Evolutionary conservation across 2,113 vertebrate species (phyloP).

Genomic region (Paraplagusia blochii): DNA sequence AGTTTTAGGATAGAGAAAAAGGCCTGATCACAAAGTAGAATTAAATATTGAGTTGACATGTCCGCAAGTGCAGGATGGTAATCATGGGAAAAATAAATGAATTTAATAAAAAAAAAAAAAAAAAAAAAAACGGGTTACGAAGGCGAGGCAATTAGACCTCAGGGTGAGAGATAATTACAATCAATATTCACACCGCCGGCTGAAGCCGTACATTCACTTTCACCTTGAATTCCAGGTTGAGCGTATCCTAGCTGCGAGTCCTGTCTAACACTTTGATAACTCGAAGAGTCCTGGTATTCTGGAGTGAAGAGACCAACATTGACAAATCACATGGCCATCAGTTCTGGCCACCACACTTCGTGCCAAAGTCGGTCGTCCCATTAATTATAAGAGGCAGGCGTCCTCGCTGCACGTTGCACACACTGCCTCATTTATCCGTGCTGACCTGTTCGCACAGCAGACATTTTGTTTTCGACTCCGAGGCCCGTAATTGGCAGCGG

Average conservation of each 20-base stretch:
- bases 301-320: constrained; percentile 43
- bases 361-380: constrained; percentile 57
- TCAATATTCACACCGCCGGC: constrained; percentile 44
- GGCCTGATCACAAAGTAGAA: constrained; percentile 54
- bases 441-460: constrained; percentile 56
- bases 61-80: constrained; percentile 7
- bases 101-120: constrained; percentile 13
- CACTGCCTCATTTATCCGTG: constrained; percentile 65
- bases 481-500: constrained; percentile 57
- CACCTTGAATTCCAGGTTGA: constrained; percentile 28
- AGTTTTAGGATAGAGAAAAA: constrained; percentile 7
- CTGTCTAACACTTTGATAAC: constrained; percentile 7
- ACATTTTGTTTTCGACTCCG: constrained; percentile 56
- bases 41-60: constrained; percentile 58
- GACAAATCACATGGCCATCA: constrained; percentile 51
- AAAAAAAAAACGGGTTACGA: constrained; percentile 32
- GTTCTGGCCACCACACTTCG: constrained; percentile 47
- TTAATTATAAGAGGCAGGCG: constrained; percentile 64
- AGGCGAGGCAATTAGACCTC: constrained; percentile 41
- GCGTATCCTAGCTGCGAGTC: neutral
- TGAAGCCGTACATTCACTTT: neutral
- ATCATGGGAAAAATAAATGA: constrained; percentile 20
- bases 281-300: constrained; percentile 6
- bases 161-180: constrained; percentile 60
- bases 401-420: constrained; percentile 23